These are phyloP conservation scores for Autographa gamma DNA, from an alignment of 2,888 invertebrate genomes.

Conservation along the genomic window DNA sequence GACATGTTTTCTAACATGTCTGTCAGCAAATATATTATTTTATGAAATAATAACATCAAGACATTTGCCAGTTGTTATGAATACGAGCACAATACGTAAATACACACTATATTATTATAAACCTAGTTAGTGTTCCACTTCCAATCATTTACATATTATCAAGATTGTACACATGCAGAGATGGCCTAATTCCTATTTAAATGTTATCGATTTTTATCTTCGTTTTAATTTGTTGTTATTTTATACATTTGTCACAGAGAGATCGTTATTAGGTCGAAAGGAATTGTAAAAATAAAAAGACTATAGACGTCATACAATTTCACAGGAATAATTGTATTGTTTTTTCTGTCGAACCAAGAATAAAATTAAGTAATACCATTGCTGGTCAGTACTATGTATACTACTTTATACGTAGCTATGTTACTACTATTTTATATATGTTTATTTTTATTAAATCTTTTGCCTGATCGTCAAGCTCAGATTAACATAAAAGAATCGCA, in stretches of 20 bases:
- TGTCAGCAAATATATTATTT: not conserved
- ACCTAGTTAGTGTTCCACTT: slow-evolving; percentile 1
- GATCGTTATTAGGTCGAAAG: too few relatives aligned
- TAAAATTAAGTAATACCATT: too few relatives aligned
- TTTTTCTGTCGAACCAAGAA: too few relatives aligned
- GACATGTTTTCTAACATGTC: not conserved
- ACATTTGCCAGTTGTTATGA: slow-evolving; percentile 1
- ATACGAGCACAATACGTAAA: slow-evolving; percentile 1
- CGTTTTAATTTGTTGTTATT: not conserved
- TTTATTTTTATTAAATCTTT: not conserved
- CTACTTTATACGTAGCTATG: not conserved
- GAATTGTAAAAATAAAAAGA: too few relatives aligned
- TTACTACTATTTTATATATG: not conserved
- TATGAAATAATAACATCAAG: not conserved
- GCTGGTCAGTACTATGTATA: too few relatives aligned
- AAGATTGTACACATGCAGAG: not conserved
- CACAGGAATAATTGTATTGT: too few relatives aligned
- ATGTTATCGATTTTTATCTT: slow-evolving; percentile 1
- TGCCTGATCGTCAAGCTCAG: slow-evolving; percentile 3
- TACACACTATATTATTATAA: not conserved
- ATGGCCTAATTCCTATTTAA: not conserved
- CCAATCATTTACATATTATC: slow-evolving; percentile 5
- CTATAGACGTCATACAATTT: too few relatives aligned
- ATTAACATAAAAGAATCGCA: not conserved
- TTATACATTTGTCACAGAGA: not conserved